phyloP scores from a whole-genome alignment of 2,888 invertebrate genomes.

The Agriopis marginaria region DNA sequence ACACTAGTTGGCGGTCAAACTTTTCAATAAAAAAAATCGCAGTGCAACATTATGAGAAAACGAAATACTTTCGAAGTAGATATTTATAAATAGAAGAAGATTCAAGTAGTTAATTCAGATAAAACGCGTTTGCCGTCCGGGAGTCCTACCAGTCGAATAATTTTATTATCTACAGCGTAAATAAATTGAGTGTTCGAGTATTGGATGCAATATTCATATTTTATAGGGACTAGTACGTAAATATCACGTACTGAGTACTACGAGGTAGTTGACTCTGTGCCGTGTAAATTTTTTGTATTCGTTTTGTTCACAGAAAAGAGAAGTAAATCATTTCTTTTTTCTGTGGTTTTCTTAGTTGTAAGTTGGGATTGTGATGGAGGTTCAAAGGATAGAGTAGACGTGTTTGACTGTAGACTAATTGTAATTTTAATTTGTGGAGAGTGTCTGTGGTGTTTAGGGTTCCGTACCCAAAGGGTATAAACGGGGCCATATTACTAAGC shows the following conservation, averaged over 20 bases:
- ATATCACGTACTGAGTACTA: constrained; percentile 36
- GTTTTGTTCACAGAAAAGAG: constrained; percentile 6
- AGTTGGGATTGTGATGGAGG: too few species aligned
- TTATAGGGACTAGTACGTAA: constrained; percentile 46
- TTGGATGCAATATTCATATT: constrained; percentile 52
- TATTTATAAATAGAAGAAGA: constrained; percentile 40
- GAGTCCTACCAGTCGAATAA: constrained; percentile 48
- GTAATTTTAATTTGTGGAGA: too few species aligned
- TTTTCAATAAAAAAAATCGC: not conserved
- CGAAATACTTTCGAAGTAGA: not conserved
- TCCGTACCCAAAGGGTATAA: too few species aligned
- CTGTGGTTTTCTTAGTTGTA: not conserved
- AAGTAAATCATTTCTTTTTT: not conserved
- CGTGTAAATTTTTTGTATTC: constrained; percentile 13
- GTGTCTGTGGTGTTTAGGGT: too few species aligned
- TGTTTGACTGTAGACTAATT: too few species aligned
- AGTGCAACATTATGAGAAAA: not conserved
- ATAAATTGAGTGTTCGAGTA: constrained; percentile 51
- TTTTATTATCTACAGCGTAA: constrained; percentile 51
- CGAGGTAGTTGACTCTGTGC: constrained; percentile 7
- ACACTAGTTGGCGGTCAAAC: too few species aligned
- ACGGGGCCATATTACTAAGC: too few species aligned
- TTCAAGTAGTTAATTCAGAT: constrained; percentile 40
- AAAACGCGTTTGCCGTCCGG: constrained; percentile 42
- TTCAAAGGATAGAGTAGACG: too few species aligned